Base-by-base conservation (phyloP, 2,113 vertebrate genomes). In the Pithys albifrons region DNA sequence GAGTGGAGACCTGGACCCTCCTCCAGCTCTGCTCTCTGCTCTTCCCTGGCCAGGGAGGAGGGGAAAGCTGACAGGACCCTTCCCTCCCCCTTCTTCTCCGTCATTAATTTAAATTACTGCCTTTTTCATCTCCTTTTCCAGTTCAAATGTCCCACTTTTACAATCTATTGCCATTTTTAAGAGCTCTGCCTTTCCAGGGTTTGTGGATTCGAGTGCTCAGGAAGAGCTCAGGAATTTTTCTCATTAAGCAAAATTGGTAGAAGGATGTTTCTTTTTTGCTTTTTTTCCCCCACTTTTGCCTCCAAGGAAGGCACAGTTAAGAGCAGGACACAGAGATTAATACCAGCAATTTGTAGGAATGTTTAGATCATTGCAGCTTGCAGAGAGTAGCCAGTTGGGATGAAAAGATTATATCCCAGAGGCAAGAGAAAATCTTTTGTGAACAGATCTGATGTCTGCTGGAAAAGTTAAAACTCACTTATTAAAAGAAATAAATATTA, bases 401-500 rank as follows among this genome's bases (percentile, higher is more conserved):
- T 77, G 89, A 83, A 92, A 92, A 51, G 72, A 92, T 91, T 89
- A n/a, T 74, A 86, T 71, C 91, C 94, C 88, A 77, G 76, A 93
- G 95, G 92, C 91, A 95, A 86, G 69, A 93, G 57, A 81, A 73
- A 86, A 69, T 43, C 23, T 85, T 93, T 62, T 80, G 46, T 84
- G 83, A 94, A 71, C 51, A 3, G 22, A n/a, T 90, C 89, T 76
- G 79, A 67, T 33, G 41, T 41, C 92, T 86, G 35, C 49, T 72
- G 65, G 61, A 93, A 74, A 88, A 95, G 76, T 81, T 74, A 81
- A 93, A 93, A 62, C 76, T 69, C 35, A 17, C 82, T 93, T 95
- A 96, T 96, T 96, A 95, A 94, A 93, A 90, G 67, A 90, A 95
- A 94, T 95, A 96, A 95, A 88, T 96, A 96, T 48, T 76, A 28